phyloP scores from a whole-genome alignment of 2,113 vertebrate species.

The Pomatostomus ruficeps region DNA sequence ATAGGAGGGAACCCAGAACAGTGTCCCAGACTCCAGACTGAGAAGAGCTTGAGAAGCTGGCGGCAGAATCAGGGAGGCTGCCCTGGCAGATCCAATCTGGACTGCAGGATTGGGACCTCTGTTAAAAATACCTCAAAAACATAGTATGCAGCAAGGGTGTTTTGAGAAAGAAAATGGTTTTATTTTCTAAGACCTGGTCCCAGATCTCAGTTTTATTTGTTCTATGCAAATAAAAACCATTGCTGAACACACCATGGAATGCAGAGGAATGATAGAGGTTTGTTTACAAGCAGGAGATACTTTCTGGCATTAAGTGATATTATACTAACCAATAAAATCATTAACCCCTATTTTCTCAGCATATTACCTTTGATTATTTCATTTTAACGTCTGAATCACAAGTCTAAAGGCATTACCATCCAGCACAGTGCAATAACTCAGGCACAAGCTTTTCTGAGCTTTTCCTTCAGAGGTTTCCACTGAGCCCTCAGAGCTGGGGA shows the following conservation, averaged over 20 bases:
- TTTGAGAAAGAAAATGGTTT: neutral
- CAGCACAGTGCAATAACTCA: neutral
- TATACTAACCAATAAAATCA: neutral
- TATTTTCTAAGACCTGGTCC: neutral
- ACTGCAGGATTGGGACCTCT: neutral
- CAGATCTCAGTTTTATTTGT: neutral
- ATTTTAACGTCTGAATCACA: neutral
- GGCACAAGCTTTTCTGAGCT: neutral
- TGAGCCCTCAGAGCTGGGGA: neutral
- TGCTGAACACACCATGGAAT: neutral
- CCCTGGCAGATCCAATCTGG: neutral
- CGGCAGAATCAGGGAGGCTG: neutral
- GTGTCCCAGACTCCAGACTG: neutral
- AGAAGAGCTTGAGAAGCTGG: neutral
- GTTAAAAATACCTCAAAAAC: neutral
- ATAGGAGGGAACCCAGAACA: neutral
- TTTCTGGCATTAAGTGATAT: neutral
- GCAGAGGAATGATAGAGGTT: neutral
- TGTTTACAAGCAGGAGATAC: neutral
- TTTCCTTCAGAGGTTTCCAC: neutral
- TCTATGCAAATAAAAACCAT: neutral
- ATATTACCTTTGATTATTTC: neutral
- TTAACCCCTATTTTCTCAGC: neutral
- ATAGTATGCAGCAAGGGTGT: neutral
- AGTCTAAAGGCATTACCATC: neutral